phyloP scores from a whole-genome alignment of 2,888 invertebrate species.

The Iphiclides podalirius region DNA sequence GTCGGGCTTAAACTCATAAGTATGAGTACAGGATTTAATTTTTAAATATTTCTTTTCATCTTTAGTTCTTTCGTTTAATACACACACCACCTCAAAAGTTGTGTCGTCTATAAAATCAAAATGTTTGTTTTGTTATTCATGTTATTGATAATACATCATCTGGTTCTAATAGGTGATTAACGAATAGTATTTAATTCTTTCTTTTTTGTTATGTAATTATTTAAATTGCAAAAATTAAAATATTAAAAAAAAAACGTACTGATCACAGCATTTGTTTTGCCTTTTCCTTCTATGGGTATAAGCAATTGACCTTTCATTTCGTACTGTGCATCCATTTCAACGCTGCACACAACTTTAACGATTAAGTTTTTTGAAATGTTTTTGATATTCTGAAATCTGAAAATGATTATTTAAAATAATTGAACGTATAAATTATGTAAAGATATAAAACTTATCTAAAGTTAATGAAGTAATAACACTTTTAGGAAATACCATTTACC shows the following conservation, averaged over 20 bases:
- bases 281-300: slow-evolving; percentile 39
- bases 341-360: slow-evolving; percentile 38
- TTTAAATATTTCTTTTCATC: slow-evolving; percentile 47
- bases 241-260: slow-evolving; percentile 27
- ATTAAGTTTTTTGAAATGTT: slow-evolving; percentile 27
- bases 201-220: not conserved
- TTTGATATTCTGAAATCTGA: slow-evolving; percentile 18
- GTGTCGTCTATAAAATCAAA: slow-evolving; percentile 9
- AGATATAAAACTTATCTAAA: too few species aligned
- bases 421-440: too few species aligned
- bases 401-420: not conserved
- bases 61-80: slow-evolving; percentile 35
- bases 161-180: too few species aligned
- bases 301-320: slow-evolving; percentile 44
- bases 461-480: too few species aligned
- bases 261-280: slow-evolving; percentile 30
- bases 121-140: too few species aligned
- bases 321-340: slow-evolving; percentile 42
- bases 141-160: too few species aligned
- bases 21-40: slow-evolving; percentile 40
- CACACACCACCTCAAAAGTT: slow-evolving; percentile 26
- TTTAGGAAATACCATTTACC: too few species aligned
- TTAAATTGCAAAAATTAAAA: not conserved
- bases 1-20: slow-evolving; percentile 46
- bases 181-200: too few species aligned